Base-by-base conservation (phyloP, 2,888 invertebrate species). In the Notodonta dromedarius region DNA sequence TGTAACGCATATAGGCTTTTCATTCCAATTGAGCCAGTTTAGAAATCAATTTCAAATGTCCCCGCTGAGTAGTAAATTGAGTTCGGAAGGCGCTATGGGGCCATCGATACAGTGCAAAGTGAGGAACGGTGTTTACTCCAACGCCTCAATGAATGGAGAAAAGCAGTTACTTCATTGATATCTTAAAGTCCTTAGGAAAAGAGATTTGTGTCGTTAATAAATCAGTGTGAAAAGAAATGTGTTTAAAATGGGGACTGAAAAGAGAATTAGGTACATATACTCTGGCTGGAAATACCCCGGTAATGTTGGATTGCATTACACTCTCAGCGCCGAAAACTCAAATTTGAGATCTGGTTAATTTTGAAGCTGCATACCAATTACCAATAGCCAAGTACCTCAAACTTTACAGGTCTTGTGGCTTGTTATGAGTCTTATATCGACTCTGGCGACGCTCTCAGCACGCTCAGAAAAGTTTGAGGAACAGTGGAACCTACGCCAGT, bases 1-100 rank as follows among this genome's bases (percentile, higher is more conserved):
- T n/a, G n/a, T n/a, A n/a, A 35, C 7, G 53, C 35, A 12, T 0
- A 7, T 4, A 35, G 7, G 5, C 0, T 16, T 53, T 53, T n/a
- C 53, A 53, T 52, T 32, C 16, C 24, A 24, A 24, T 52, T 24
- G 14, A 53, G 35, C 16, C 13, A 13, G 35, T 52, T 52, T 13
- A 52, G 53, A 53, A 13, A 53, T 53, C 53, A 53, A 53, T 53
- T 53, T 35, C 4, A 53, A 53, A 53, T 35, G 53, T 53, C 53
- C 35, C 6, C 5, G 12, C 35, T 35, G n/a, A 12, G 53, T 16
- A 35, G 13, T 53, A 35, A 35, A 53, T 53, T 53, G 35, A 53
- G 13, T 35, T 12, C 53, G 53, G 50, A 53, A 53, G 35, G 32
- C 53, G 35, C 53, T 35, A 35, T 53, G 35, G 53, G 53, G 53